Evolutionary conservation across 92 coral and sea anemone genomes (phyloP).

Genomic region (Heliopora coerulea): DNA sequence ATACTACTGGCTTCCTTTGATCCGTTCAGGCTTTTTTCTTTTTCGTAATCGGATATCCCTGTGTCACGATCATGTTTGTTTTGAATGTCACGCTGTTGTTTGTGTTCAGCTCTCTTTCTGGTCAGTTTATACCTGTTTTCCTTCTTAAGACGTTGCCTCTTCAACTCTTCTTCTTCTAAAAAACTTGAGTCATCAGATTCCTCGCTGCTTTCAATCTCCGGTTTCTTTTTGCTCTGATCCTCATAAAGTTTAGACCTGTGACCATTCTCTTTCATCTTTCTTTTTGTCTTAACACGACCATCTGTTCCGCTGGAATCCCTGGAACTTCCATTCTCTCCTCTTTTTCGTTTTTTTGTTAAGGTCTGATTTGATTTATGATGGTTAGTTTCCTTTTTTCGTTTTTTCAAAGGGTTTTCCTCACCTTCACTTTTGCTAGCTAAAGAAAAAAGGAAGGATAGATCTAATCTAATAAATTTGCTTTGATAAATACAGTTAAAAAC

Average conservation of each 20-base stretch:
- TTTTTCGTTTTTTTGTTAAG: slow-evolving; percentile 21
- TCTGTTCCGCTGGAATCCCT: slow-evolving; percentile 13
- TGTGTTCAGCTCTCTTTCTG: background rate
- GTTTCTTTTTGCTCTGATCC: slow-evolving; percentile 22
- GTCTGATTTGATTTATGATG: background rate
- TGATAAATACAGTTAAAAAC: background rate
- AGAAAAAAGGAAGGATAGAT: background rate
- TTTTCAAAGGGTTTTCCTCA: slow-evolving; percentile 28
- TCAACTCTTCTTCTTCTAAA: background rate
- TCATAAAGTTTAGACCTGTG: slow-evolving; percentile 9
- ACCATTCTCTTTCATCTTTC: too few relatives aligned
- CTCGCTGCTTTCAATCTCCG: background rate
- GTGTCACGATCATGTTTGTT: slow-evolving; percentile 21
- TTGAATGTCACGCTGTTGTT: slow-evolving; percentile 6
- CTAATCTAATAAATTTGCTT: background rate
- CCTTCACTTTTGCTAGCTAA: background rate
- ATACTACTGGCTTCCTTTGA: too few relatives aligned
- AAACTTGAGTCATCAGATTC: slow-evolving; percentile 27
- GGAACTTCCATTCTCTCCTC: background rate
- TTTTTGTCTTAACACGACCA: background rate
- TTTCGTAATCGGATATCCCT: background rate
- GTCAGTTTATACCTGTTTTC: background rate
- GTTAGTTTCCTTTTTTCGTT: slow-evolving; percentile 4
- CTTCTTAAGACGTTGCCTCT: background rate
- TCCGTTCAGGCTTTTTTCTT: background rate